Base-by-base conservation (phyloP, 37 sponge, comb jelly and placozoan genomes). In the Tethya wilhelma region DNA sequence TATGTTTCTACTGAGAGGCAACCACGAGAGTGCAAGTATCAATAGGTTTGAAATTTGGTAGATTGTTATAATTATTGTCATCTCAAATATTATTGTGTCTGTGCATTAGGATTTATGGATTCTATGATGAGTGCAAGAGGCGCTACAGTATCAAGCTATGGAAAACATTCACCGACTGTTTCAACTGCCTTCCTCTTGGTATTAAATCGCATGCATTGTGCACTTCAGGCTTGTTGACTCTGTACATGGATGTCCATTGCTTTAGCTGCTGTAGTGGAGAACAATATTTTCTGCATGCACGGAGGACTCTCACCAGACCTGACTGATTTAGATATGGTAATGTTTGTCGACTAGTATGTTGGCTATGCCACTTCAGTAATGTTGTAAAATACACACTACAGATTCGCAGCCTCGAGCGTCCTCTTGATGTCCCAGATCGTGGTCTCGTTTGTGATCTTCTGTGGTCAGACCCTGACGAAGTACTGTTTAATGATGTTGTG, bases 51-150 rank as follows among this genome's bases (percentile, higher is more conserved):
- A 37, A 36, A 9, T 9, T 49, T 49, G 53, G 14, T 14, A 49
- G 53, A 49, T 49, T 14, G 9, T 19, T 49, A 14, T 14, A 9
- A 49, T 49, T 49, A 49, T 14, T 49, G 14, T 14, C 53, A 19
- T 14, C 53, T 60, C 63, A n/a, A n/a, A n/a, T n/a, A n/a, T n/a
- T n/a, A n/a, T n/a, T n/a, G n/a, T 60, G 25, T 70, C 17, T 67
- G 62, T 23, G 62, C n/a, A 58, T n/a, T 62, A 96, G 93, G 86
- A 96, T 96, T 30, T 96, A 96, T 80, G 96, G 96, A 0, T 96
- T 96, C 60, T 96, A 96, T 74, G 96, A 96, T 79, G 96, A 96
- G 82, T 96, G 96, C 67, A 96, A 96, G 77, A 75, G 96, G 44
- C 77, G 96, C 5, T 96, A 96, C 71, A 96, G 92, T 82, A 96